Conservation (phyloP, 92 coral and sea anemone species). For the Epizoanthus stellaris region DNA sequence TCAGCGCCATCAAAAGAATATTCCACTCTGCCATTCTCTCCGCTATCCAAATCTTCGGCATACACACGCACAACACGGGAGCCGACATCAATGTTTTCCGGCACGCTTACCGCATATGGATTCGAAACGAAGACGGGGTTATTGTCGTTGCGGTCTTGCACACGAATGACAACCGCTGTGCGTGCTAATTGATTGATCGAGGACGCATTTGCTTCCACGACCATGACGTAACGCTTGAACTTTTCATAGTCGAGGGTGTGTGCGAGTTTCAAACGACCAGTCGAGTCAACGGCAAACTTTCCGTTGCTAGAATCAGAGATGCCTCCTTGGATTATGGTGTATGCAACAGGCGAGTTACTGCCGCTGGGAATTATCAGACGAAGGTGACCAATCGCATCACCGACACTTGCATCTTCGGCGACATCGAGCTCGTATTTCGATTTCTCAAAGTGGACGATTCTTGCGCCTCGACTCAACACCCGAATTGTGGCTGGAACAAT, state of each 20-base stretch:
- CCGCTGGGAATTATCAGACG: slow-evolving; percentile 73
- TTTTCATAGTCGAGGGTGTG: slow-evolving; percentile 79
- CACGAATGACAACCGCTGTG: slow-evolving; percentile 78
- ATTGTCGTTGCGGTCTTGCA: slow-evolving; percentile 87
- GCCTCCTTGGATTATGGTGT: slow-evolving; percentile 76
- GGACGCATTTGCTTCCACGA: slow-evolving; percentile 83
- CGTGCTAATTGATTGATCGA: slow-evolving; percentile 80
- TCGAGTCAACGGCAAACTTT: slow-evolving; percentile 68
- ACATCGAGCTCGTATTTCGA: slow-evolving; percentile 72
- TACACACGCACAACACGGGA: slow-evolving; percentile 90
- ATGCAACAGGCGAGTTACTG: slow-evolving; percentile 64
- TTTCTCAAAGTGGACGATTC: slow-evolving; percentile 76
- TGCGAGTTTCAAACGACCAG: slow-evolving; percentile 67
- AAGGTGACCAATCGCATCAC: slow-evolving; percentile 48
- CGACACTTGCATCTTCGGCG: slow-evolving; percentile 57
- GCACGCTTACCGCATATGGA: slow-evolving; percentile 83
- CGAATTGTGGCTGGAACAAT: slow-evolving; percentile 70
- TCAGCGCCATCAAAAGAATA: slow-evolving; percentile 69
- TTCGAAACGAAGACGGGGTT: slow-evolving; percentile 86
- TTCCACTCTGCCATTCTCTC: slow-evolving; percentile 71
- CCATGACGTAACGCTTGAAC: slow-evolving; percentile 80
- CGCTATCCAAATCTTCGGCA: slow-evolving; percentile 89
- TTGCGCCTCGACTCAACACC: slow-evolving; percentile 67
- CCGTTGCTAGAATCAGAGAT: slow-evolving; percentile 54
- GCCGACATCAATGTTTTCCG: slow-evolving; percentile 87